These are phyloP conservation scores for Riptortus pedestris DNA, from an alignment of 1,140 invertebrate species.

Conservation along the genomic window DNA sequence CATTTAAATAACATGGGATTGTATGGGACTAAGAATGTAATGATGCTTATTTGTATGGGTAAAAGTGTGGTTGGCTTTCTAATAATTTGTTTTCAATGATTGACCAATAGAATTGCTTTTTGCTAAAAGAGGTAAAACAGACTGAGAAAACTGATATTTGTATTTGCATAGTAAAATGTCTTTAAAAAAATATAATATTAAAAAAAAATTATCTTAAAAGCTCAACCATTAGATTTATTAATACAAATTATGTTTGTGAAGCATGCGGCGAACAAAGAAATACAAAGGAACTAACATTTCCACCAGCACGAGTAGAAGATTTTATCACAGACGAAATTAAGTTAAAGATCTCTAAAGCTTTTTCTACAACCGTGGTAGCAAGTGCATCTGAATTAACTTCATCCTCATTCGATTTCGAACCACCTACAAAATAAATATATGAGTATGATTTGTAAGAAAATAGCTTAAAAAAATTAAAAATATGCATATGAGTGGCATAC, in stretches of 20 bases:
- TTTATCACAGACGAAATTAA: conserved; percentile 68
- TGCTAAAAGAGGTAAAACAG: no score
- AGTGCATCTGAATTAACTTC: conserved; percentile 59
- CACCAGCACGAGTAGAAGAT: conserved; percentile 73
- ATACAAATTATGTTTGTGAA: not conserved
- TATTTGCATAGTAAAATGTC: no score
- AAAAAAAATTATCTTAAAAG: no score
- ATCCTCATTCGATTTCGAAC: conserved; percentile 34
- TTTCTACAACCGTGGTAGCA: conserved; percentile 57
- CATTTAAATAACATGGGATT: no score
- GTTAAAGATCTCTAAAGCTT: conserved; percentile 69
- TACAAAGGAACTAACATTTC: conserved; percentile 55
- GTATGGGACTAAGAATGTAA: no score
- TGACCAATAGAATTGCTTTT: no score
- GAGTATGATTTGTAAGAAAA: not conserved
- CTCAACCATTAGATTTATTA: not conserved
- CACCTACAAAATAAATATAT: conserved; percentile 4
- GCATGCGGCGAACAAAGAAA: conserved; percentile 30
- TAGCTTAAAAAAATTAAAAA: not conserved
- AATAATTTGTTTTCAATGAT: no score
- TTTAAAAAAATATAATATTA: no score
- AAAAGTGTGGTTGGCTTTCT: no score
- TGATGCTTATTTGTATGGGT: no score
- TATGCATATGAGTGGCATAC: not conserved
- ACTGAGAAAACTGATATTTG: no score